phyloP scores from a whole-genome alignment of 2,888 invertebrate genomes.

The Epirrhoe tristata region DNA sequence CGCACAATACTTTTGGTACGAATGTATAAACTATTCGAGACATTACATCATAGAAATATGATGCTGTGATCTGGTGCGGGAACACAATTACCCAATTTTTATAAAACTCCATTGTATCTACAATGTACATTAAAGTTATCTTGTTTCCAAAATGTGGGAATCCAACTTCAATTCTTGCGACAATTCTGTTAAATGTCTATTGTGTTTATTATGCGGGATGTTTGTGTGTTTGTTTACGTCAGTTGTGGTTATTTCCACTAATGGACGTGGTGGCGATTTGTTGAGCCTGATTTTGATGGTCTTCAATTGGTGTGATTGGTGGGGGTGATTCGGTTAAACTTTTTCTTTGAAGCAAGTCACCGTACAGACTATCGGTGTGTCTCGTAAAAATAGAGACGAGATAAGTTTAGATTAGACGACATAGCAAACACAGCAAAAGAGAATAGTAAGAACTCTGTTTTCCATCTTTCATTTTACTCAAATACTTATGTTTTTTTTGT shows the following conservation, averaged over 20 bases:
- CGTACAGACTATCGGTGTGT: too few species aligned
- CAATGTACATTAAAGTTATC: slow-evolving; percentile 31
- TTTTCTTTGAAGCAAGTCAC: background rate
- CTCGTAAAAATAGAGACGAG: too few species aligned
- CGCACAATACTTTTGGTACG: too few species aligned
- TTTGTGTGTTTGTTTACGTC: slow-evolving; percentile 66
- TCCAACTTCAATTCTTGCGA: slow-evolving; percentile 68
- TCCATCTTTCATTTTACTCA: too few species aligned
- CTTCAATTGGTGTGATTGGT: slow-evolving; percentile 20
- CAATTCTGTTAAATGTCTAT: slow-evolving; percentile 56
- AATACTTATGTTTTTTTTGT: too few species aligned
- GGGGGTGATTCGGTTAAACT: background rate
- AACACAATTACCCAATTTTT: slow-evolving; percentile 19
- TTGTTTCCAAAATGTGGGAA: slow-evolving; percentile 57
- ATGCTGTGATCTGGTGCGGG: background rate
- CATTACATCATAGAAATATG: background rate
- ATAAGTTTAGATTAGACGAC: too few species aligned
- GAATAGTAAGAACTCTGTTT: too few species aligned
- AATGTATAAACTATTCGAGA: background rate
- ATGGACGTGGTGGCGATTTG: slow-evolving; percentile 43
- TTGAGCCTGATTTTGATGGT: slow-evolving; percentile 42
- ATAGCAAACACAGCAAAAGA: too few species aligned
- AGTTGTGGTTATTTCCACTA: slow-evolving; percentile 55
- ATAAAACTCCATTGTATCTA: slow-evolving; percentile 27
- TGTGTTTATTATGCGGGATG: slow-evolving; percentile 74